A percentile compares a stretch with the other conserved stretches of the same genome.
phyloP scores from a whole-genome alignment of 2,113 vertebrate genomes.

The Cephalopterus ornatus region DNA sequence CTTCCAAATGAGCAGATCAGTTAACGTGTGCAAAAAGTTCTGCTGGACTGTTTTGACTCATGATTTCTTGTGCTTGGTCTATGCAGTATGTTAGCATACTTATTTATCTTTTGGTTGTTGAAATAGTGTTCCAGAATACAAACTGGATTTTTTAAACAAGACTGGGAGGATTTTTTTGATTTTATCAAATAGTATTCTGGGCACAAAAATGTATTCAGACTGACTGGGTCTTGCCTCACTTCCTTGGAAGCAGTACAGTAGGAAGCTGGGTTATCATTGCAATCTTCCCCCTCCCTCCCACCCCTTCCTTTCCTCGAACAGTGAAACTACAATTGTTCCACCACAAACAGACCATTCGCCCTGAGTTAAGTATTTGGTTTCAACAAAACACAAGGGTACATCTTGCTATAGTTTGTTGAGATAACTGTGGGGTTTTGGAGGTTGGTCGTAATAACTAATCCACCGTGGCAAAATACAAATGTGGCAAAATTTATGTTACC shows the following conservation, averaged over 20 bases:
- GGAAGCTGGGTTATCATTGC: not conserved
- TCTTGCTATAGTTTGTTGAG: not conserved
- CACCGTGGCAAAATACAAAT: fast-evolving
- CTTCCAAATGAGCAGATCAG: not conserved
- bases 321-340: not conserved
- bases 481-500: not conserved
- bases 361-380: not conserved
- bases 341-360: not conserved
- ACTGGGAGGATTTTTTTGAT: not conserved
- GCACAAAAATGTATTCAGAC: not conserved
- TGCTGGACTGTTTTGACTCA: not conserved
- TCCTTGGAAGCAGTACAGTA: not conserved
- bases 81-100: not conserved
- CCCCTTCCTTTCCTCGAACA: not conserved
- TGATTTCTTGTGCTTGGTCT: not conserved
- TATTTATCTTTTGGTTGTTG: not conserved
- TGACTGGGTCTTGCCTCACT: not conserved
- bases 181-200: not conserved
- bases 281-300: not conserved
- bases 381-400: not conserved
- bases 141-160: not conserved
- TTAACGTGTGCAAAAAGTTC: not conserved
- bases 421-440: not conserved
- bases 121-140: not conserved
- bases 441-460: fast-evolving